Percentiles rank a stretch among this genome's conserved stretches.
These are phyloP conservation scores for Noctua pronuba DNA, from an alignment of 2,888 invertebrate genomes.

Conservation along the genomic window DNA sequence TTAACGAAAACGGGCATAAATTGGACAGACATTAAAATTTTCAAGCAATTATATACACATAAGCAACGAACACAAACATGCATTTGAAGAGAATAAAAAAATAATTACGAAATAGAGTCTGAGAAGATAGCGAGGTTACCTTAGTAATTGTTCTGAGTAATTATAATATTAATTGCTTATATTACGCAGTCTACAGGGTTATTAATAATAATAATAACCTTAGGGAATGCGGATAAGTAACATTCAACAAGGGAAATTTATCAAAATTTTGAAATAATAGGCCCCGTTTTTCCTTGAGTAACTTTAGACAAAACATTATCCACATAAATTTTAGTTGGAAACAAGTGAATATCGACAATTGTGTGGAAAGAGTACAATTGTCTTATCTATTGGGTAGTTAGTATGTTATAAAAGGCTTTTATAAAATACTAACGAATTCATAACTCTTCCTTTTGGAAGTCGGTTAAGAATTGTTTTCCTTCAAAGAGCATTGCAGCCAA, in stretches of 20 bases:
- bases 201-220: constrained; percentile 49
- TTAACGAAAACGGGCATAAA: neutral
- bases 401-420: neutral
- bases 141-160: constrained; percentile 38
- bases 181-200: constrained; percentile 31
- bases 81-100: constrained; percentile 18
- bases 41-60: constrained; percentile 18
- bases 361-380: neutral
- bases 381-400: neutral
- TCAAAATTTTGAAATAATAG: constrained; percentile 20
- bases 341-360: neutral
- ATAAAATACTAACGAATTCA: too few species aligned
- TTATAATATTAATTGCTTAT: constrained; percentile 51
- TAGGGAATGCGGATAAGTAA: constrained; percentile 6
- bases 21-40: neutral
- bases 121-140: constrained; percentile 22
- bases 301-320: neutral
- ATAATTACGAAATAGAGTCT: neutral
- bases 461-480: neutral
- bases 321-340: neutral
- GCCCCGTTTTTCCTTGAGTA: neutral
- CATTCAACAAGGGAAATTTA: constrained; percentile 28
- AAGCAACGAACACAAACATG: constrained; percentile 35
- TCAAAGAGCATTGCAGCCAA: neutral
- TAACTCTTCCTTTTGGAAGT: too few species aligned